Base-by-base conservation (phyloP, 2,888 invertebrate genomes). In the Theodoxus fluviatilis region DNA sequence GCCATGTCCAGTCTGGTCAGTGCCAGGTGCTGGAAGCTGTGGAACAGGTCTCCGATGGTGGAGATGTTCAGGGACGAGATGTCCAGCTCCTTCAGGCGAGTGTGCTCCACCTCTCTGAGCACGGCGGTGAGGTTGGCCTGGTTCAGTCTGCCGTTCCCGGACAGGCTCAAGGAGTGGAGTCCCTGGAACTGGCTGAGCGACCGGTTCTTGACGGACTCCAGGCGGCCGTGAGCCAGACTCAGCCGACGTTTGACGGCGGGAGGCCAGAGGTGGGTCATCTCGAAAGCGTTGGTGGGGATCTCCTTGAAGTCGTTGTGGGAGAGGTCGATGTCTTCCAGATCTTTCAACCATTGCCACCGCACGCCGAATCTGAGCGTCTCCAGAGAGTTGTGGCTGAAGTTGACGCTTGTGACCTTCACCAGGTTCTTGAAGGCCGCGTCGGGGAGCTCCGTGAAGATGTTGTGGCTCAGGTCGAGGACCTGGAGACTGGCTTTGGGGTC, bases 191-290 rank as follows among this genome's bases (percentile, higher is more conserved):
- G 57, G 7, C 57, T 31, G 18, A 82, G 61, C 7, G 78, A 74
- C 15, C 71, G 66, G 1, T 73, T 63, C n/a, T 77, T 71, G n/a
- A 82, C 71, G 59, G 72, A 55, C 0, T 72, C 63, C 12, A 82
- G 76, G 47, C 75, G 75, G 71, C 81, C 80, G 70, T 76, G 68
- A 40, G 80, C 76, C 31, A 82, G 72, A 59, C 78, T 79, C n/a
- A 82, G 61, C 28, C 74, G 64, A 28, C 77, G 71, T 1, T 70
- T 61, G 4, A 76, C 57, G 22, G 52, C n/a, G 15, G 65, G 70
- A 25, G 76, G 72, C 82, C 82, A 82, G 43, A 67, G 61, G 31
- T 59, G 67, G 0, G 76, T 71, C 15, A 73, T 71, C 43, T 78
- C 74, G 40, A 82, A 81, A 31, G 77, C 71, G 52, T 76, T 71